Base-by-base conservation (phyloP, 2,888 invertebrate genomes). In the Achlya flavicornis region DNA sequence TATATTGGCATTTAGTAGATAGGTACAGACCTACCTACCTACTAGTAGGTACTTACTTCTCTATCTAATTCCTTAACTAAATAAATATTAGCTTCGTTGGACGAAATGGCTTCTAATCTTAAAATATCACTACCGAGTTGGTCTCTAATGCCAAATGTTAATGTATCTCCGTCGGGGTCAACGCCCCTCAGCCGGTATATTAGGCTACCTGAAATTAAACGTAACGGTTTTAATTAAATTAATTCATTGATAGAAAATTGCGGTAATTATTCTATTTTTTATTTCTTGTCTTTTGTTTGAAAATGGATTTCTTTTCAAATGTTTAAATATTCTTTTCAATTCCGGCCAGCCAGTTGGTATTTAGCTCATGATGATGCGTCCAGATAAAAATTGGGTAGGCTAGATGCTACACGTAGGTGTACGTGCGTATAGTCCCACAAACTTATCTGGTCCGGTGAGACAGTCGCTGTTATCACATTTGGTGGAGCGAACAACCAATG, bases 21-120 rank as follows among this genome's bases (percentile, higher is more conserved):
- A 43, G 35, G 35, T 41, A 26, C 1, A 2, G 26, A 26, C n/a
- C n/a, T 26, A 26, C 1, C 26, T 26, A 26, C 26, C 26, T 26
- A 41, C 10, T 10, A 43, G 43, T 14, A n/a, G 10, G 46, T 26
- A 60, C 82, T 90, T 89, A 97, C 97, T 95, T 98, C 98, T 91
- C 98, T 95, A 94, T 98, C 98, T 81, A 98, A 95, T 92, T 97
- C 96, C 94, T 97, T 97, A 90, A 97, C 96, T 86, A 98, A 95
- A 91, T 96, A 97, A 81, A 98, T 95, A 89, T 97, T 96, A 76
- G 98, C 98, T 94, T 98, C 97, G 87, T 96, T 97, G 78, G 95
- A 94, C 78, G 96, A 96, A 78, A 95, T 95, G 90, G 96, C 97
- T 94, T 98, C 97, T 79, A 98, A 96, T 85, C 96, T 95, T 85